Evolutionary conservation across 2,888 invertebrate species (phyloP).

Genomic region (Clanis bilineata): DNA sequence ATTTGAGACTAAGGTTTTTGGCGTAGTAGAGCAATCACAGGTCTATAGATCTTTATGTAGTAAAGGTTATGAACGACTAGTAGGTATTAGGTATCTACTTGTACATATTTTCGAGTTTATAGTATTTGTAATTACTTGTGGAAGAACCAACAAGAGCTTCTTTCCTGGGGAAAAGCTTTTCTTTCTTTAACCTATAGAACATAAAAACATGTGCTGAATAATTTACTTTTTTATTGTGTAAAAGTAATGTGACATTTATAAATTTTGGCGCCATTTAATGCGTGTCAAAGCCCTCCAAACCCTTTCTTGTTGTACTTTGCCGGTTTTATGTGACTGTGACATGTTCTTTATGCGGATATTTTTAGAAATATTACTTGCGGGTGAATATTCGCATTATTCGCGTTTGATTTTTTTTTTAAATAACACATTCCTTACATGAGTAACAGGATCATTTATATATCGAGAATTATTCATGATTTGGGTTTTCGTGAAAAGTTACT

Average conservation of each 20-base stretch:
- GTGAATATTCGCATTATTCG: conserved; percentile 3
- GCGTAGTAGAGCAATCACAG: too few relatives aligned
- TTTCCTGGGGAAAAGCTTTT: too few relatives aligned
- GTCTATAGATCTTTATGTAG: too few relatives aligned
- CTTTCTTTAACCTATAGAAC: too few relatives aligned
- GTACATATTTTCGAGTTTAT: too few relatives aligned
- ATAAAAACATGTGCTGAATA: too few relatives aligned
- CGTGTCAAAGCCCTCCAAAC: not conserved
- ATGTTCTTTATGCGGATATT: not conserved
- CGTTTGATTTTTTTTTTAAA: conserved; percentile 4
- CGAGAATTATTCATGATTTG: not conserved
- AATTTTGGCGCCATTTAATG: not conserved
- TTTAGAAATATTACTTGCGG: conserved; percentile 9
- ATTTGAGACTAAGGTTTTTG: not conserved
- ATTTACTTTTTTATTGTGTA: not conserved
- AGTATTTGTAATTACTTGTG: too few relatives aligned
- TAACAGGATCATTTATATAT: not conserved
- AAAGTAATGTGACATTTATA: not conserved
- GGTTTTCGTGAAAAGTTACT: too few relatives aligned
- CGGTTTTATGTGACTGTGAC: not conserved
- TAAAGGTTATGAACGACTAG: too few relatives aligned
- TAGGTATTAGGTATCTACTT: too few relatives aligned
- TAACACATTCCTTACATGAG: conserved; percentile 5
- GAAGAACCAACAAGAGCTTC: too few relatives aligned
- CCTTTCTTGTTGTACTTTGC: not conserved